phyloP scores from a whole-genome alignment of 2,888 invertebrate genomes.

The Hyppa rectilinea region DNA sequence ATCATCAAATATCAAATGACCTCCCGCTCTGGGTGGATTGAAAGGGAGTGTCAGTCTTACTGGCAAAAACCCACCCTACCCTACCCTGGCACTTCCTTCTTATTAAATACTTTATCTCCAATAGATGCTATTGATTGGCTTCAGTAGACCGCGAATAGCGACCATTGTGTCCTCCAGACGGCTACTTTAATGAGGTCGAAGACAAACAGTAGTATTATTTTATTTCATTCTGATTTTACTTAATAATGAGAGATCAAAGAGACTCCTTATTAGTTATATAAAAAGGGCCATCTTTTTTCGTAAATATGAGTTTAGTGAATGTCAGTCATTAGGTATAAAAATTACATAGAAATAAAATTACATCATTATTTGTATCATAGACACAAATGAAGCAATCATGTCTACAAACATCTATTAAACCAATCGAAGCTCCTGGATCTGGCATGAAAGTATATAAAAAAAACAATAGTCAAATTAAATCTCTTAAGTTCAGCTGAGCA shows the following conservation, averaged over 20 bases:
- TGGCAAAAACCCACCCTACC: too few relatives aligned
- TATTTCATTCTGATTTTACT: slow-evolving; percentile 34
- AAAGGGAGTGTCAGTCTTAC: too few relatives aligned
- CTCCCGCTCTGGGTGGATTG: too few relatives aligned
- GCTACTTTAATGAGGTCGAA: slow-evolving; percentile 51
- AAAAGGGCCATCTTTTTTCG: not conserved
- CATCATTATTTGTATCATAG: not conserved
- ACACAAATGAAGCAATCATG: too few relatives aligned
- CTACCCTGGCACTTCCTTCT: too few relatives aligned
- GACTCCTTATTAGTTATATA: not conserved
- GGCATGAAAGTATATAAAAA: too few relatives aligned
- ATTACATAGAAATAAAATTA: not conserved
- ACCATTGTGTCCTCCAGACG: slow-evolving; percentile 35
- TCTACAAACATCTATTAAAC: not conserved
- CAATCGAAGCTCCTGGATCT: not conserved
- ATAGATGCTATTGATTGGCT: slow-evolving; percentile 50
- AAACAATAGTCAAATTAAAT: too few relatives aligned
- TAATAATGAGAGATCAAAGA: slow-evolving; percentile 13
- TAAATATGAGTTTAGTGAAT: not conserved
- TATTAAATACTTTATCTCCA: slow-evolving; percentile 48
- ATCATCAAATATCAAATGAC: too few relatives aligned
- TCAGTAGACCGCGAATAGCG: slow-evolving; percentile 46
- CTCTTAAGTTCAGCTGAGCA: too few relatives aligned
- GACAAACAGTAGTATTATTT: slow-evolving; percentile 51
- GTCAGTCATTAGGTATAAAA: not conserved